Evolutionary conservation across 92 coral and sea anemone genomes (phyloP).

Genomic region (Paragorgia papillata): DNA sequence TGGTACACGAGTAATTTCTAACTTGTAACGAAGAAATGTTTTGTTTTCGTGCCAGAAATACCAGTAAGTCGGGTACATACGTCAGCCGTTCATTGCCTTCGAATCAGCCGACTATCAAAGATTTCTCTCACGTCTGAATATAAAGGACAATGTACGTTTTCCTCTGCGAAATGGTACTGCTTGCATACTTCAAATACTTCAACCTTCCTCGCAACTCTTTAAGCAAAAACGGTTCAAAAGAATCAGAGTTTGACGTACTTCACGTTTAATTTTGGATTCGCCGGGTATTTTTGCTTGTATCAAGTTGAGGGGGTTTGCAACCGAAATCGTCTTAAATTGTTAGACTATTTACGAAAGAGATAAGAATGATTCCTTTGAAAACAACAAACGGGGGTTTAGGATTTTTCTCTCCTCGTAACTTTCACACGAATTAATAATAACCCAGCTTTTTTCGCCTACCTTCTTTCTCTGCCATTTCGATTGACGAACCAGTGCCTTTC

Average conservation of each 20-base stretch:
- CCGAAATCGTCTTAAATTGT: neutral
- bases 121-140: neutral
- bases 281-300: neutral
- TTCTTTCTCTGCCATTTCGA: neutral
- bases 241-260: neutral
- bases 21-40: neutral
- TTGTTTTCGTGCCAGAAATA: neutral
- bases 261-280: neutral
- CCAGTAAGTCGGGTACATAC: too few relatives aligned
- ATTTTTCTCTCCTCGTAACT: too few relatives aligned
- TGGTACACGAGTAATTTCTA: neutral
- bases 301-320: neutral
- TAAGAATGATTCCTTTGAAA: neutral
- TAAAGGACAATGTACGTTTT: neutral
- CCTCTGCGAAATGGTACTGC: neutral
- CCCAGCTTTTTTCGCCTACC: too few relatives aligned
- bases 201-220: neutral
- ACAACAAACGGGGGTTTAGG: neutral
- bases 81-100: neutral
- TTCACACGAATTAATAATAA: too few relatives aligned
- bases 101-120: neutral
- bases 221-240: neutral
- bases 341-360: neutral
- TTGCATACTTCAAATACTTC: neutral
- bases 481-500: constrained; percentile 16